These are phyloP conservation scores for Pararge aegeria DNA, from an alignment of 1,140 invertebrate genomes.

Conservation along the genomic window DNA sequence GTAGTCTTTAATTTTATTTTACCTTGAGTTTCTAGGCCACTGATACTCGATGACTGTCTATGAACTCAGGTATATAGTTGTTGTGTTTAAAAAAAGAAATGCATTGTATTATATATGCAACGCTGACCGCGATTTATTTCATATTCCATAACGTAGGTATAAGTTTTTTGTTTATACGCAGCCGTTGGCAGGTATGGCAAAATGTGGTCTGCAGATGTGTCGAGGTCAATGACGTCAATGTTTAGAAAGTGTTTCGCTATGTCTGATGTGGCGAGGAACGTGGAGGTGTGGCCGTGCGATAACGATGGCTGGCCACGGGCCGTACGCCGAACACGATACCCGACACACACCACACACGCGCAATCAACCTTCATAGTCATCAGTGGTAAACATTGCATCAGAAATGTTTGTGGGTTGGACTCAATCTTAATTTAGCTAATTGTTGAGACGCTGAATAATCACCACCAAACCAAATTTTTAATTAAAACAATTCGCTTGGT, in stretches of 20 bases:
- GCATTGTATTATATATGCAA: too few relatives aligned
- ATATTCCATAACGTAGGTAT: too few relatives aligned
- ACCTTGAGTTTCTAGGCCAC: too few relatives aligned
- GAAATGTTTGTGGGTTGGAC: background rate
- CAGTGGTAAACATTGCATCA: slow-evolving; percentile 23
- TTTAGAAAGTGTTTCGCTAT: slow-evolving; percentile 29
- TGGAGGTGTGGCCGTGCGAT: slow-evolving; percentile 27
- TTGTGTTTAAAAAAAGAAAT: too few relatives aligned
- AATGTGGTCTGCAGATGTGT: slow-evolving; percentile 19
- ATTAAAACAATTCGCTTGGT: too few relatives aligned
- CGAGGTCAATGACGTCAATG: slow-evolving; percentile 28
- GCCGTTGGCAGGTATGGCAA: slow-evolving; percentile 6
- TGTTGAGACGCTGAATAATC: too few relatives aligned
- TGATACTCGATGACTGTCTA: too few relatives aligned
- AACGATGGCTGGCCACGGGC: background rate
- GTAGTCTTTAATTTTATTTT: too few relatives aligned
- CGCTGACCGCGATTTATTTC: too few relatives aligned
- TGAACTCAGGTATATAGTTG: too few relatives aligned
- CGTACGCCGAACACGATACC: background rate
- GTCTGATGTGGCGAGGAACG: slow-evolving; percentile 1
- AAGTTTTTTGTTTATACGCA: background rate
- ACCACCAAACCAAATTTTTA: too few relatives aligned
- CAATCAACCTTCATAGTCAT: background rate
- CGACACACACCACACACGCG: background rate
- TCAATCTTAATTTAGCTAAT: background rate